These are phyloP conservation scores for Porites evermanni DNA, from an alignment of 92 coral and sea anemone genomes.

Conservation along the genomic window DNA sequence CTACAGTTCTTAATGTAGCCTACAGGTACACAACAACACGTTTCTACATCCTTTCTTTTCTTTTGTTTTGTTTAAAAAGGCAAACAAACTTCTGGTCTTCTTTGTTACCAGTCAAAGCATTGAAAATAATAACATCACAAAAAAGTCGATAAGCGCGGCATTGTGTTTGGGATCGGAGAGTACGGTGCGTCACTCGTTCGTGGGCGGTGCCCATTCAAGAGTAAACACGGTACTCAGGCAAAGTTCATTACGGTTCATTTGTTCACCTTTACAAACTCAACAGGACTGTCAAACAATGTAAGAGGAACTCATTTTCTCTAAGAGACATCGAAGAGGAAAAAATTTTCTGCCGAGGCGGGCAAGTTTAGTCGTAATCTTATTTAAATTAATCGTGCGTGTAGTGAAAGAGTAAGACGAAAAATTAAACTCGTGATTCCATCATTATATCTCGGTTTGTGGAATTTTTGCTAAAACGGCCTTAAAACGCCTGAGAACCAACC, in stretches of 20 bases:
- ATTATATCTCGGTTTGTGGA: not conserved
- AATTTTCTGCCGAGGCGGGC: slow-evolving; percentile 1
- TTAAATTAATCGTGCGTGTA: not conserved
- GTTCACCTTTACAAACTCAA: slow-evolving; percentile 32
- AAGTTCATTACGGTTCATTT: slow-evolving; percentile 2
- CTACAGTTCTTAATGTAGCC: too few relatives aligned
- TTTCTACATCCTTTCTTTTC: too few relatives aligned
- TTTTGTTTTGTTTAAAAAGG: too few relatives aligned
- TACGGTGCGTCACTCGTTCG: too few relatives aligned
- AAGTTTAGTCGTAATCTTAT: not conserved
- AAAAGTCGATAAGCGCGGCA: too few relatives aligned
- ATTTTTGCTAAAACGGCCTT: not conserved
- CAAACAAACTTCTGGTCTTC: too few relatives aligned
- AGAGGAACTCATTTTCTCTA: not conserved
- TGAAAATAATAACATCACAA: too few relatives aligned
- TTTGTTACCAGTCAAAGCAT: too few relatives aligned
- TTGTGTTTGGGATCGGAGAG: too few relatives aligned
- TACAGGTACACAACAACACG: too few relatives aligned
- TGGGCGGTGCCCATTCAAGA: not conserved
- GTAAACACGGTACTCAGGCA: not conserved
- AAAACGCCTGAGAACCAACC: slow-evolving; percentile 10
- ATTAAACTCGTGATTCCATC: not conserved
- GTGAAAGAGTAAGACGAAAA: not conserved
- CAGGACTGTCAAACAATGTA: slow-evolving; percentile 8
- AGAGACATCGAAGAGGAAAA: too few relatives aligned